A percentile compares a stretch with the other conserved stretches of the same genome.
phyloP scores from a whole-genome alignment of 2,113 vertebrate genomes.

The Myiozetetes cayanensis region DNA sequence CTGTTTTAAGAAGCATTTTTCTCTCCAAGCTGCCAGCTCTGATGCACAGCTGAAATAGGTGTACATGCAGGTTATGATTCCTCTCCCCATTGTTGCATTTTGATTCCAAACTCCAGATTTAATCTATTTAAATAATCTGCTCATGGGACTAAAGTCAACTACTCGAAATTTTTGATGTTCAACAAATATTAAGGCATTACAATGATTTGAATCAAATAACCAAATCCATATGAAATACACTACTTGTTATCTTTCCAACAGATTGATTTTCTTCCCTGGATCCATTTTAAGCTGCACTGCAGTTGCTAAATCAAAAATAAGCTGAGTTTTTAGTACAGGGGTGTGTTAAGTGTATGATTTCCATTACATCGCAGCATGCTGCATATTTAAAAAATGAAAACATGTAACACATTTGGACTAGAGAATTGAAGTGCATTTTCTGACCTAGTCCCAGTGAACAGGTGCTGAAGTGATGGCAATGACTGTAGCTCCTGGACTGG shows the following conservation, averaged over 20 bases:
- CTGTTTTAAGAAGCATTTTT: background rate
- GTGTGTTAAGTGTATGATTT: background rate
- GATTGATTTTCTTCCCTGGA: conserved; percentile 40
- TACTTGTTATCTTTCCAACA: conserved; percentile 33
- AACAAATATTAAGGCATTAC: conserved; percentile 11
- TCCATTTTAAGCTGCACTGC: conserved; percentile 5
- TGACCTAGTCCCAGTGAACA: conserved; percentile 4
- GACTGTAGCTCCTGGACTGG: background rate
- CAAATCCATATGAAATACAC: conserved; percentile 3
- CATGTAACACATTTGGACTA: background rate
- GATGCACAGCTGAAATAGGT: background rate
- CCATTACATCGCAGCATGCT: background rate
- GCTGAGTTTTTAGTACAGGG: background rate
- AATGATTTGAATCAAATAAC: conserved; percentile 39
- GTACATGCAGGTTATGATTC: background rate
- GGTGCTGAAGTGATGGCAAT: conserved; percentile 10
- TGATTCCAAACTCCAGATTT: background rate
- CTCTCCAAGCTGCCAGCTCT: background rate
- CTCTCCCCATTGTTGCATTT: background rate
- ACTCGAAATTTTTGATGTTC: background rate
- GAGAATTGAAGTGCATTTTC: conserved; percentile 51
- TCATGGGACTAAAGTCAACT: background rate
- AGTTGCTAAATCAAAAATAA: conserved; percentile 40
- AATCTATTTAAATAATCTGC: conserved; percentile 8
- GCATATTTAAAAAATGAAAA: conserved; percentile 25